phyloP scores from a whole-genome alignment of 2,797 vertebrate genomes.

The Merluccius polli region DNA sequence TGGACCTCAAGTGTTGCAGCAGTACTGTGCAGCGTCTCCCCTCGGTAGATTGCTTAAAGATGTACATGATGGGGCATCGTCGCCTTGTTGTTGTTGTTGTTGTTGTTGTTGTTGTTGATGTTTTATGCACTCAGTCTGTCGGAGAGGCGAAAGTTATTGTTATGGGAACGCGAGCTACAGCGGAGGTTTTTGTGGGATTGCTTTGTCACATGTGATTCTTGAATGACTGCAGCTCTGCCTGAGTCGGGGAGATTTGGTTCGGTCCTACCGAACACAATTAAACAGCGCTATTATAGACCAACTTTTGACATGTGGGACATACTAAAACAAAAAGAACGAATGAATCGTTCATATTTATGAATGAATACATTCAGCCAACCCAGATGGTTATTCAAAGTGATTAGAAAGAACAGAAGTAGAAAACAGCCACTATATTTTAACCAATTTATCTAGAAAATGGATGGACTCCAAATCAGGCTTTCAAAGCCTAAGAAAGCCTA shows the following conservation, averaged over 20 bases:
- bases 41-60: background rate
- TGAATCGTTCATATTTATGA: background rate
- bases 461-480: background rate
- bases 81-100: too few relatives aligned
- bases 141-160: background rate
- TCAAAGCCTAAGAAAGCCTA: background rate
- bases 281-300: background rate
- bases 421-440: background rate
- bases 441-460: background rate
- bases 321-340: background rate
- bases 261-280: background rate
- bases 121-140: background rate
- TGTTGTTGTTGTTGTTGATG: background rate
- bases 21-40: background rate
- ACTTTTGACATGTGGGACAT: too few relatives aligned
- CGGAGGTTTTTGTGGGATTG: background rate
- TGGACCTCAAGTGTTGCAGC: background rate
- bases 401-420: background rate
- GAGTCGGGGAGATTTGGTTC: background rate
- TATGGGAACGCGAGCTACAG: background rate
- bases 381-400: background rate
- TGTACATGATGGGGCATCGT: background rate
- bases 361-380: background rate
- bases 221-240: background rate
- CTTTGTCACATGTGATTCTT: background rate